These are phyloP conservation scores for Bufo bufo DNA, from an alignment of 2,113 vertebrate genomes.

Conservation along the genomic window DNA sequence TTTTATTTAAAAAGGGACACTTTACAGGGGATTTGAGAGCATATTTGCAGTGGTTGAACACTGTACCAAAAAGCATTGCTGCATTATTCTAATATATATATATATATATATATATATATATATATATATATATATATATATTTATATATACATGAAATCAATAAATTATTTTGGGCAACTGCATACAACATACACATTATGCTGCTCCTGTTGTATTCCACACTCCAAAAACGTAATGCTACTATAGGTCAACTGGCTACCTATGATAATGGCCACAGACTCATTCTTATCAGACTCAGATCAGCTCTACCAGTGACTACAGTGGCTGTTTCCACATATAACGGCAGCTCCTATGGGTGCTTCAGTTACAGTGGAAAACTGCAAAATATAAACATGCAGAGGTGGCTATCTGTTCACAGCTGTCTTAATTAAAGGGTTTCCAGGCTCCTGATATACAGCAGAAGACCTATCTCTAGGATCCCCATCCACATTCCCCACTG, in stretches of 20 bases:
- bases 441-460: too few species aligned
- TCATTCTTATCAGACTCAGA: too few species aligned
- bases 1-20: not conserved
- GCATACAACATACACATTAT: not conserved
- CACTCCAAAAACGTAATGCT: not conserved
- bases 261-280: not conserved
- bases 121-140: not conserved
- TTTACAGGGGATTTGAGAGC: not conserved
- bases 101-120: not conserved
- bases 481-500: too few species aligned
- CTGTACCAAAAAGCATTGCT: not conserved
- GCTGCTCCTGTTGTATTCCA: not conserved
- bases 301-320: too few species aligned
- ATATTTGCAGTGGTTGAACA: not conserved
- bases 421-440: too few species aligned
- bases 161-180: not conserved
- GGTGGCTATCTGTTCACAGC: too few species aligned
- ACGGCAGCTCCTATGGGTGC: too few species aligned
- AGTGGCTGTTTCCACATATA: too few species aligned
- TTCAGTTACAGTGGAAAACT: too few species aligned
- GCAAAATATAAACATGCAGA: too few species aligned
- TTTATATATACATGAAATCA: not conserved
- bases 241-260: not conserved
- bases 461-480: too few species aligned
- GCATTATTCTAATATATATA: not conserved